Evolutionary conservation across 2,797 vertebrate species (phyloP).

Genomic region (Amblyraja radiata): DNA sequence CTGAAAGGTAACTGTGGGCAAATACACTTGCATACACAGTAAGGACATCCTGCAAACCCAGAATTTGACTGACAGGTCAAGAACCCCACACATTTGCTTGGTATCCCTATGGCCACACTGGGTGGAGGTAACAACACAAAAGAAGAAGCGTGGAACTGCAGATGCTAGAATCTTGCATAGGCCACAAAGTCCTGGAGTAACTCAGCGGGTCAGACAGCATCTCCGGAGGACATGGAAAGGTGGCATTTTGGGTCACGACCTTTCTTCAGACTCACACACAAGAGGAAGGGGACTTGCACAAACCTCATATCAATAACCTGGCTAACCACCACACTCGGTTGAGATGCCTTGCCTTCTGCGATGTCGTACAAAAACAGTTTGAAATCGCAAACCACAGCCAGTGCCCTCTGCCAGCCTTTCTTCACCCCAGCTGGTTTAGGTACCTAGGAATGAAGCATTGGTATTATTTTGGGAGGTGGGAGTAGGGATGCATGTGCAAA

Average conservation of each 20-base stretch:
- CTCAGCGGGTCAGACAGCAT: too few relatives aligned
- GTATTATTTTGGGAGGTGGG: not conserved
- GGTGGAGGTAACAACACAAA: not conserved
- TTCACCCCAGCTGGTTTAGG: conserved; percentile 96
- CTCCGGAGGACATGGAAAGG: too few relatives aligned
- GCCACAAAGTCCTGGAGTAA: too few relatives aligned
- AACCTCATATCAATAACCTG: conserved; percentile 99
- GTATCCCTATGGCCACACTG: not conserved
- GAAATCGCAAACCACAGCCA: conserved; percentile 94
- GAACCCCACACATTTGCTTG: not conserved
- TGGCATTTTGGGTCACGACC: too few relatives aligned
- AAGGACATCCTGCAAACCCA: not conserved
- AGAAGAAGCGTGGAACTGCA: not conserved
- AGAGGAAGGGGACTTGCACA: conserved; percentile 41
- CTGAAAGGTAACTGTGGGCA: not conserved
- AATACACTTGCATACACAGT: not conserved
- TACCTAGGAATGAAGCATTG: conserved; percentile 58
- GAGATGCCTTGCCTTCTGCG: conserved; percentile 84
- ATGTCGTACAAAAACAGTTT: conserved; percentile 93
- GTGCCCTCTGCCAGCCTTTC: conserved; percentile 91
- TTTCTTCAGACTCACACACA: not conserved
- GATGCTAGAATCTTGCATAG: too few relatives aligned
- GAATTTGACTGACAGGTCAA: not conserved
- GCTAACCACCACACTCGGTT: conserved; percentile 80
- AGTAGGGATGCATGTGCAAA: not conserved